A percentile compares a stretch with the other conserved stretches of the same genome.
These are phyloP conservation scores for human (Homo sapiens) DNA, from an alignment of 2,113 vertebrate genomes.

Conservation along the genomic window GRCh38 chr6:127495001-127495500, in stretches of 20 bases:
- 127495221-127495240: neutral
- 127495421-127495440: neutral
- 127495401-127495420: neutral
- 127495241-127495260: neutral
- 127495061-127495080: too few species aligned
- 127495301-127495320: neutral
- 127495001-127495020: too few species aligned
- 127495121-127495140: too few species aligned
- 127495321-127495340: neutral
- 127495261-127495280: neutral
- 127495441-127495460: neutral
- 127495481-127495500: neutral
- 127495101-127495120: too few species aligned
- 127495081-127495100: too few species aligned
- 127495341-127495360: conserved; percentile 53
- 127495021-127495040: too few species aligned
- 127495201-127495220: neutral
- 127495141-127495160: too few species aligned
- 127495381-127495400: neutral
- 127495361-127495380: neutral
- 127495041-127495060: too few species aligned
- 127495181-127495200: too few species aligned
- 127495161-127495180: too few species aligned
- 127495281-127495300: conserved; percentile 21
- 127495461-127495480: neutral